Percentiles rank a stretch among this genome's conserved stretches.
Evolutionary conservation across 2,113 vertebrate species (phyloP).

Genomic region (Nasalis larvatus): DNA sequence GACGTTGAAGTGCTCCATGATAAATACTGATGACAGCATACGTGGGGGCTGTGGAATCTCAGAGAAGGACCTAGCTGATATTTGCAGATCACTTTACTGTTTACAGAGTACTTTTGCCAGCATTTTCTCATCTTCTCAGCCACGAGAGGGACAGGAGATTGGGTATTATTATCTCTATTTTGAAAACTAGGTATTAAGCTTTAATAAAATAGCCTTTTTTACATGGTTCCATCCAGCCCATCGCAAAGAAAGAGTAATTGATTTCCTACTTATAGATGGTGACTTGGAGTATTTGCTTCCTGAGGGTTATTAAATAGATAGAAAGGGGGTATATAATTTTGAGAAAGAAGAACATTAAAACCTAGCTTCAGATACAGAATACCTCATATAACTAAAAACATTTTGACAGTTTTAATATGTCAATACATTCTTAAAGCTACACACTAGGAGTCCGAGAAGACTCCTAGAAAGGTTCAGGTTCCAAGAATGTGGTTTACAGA

Average conservation of each 20-base stretch:
- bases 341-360: slow-evolving; percentile 8
- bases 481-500: not conserved
- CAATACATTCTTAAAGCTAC: not conserved
- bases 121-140: not conserved
- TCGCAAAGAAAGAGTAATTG: not conserved
- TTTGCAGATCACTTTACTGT: not conserved
- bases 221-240: not conserved
- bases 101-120: not conserved
- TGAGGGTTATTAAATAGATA: not conserved
- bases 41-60: fast-evolving
- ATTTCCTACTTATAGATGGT: not conserved
- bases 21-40: fast-evolving
- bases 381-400: not conserved
- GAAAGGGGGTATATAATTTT: not conserved
- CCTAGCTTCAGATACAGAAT: not conserved
- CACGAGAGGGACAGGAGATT: not conserved
- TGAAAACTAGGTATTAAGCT: slow-evolving; percentile 1
- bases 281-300: not conserved
- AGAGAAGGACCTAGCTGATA: not conserved
- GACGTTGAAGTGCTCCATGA: fast-evolving
- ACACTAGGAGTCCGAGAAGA: not conserved
- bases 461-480: not conserved
- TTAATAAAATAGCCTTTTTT: not conserved
- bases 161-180: not conserved
- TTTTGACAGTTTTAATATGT: not conserved